Conservation (phyloP, 2,888 invertebrate genomes). For the Neoascia interrupta region DNA sequence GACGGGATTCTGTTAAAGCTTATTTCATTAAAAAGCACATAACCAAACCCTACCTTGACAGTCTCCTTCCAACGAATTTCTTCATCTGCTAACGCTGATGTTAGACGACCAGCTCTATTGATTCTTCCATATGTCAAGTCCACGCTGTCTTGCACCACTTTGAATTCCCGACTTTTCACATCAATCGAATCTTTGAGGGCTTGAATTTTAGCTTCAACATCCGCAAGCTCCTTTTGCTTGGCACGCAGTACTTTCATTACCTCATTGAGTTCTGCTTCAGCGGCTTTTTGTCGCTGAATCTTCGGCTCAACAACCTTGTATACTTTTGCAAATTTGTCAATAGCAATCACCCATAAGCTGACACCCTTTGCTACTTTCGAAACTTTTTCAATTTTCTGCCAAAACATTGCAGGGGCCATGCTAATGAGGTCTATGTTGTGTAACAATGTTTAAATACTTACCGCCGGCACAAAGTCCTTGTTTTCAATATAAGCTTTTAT, state of each 20-base stretch:
- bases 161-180: constrained; percentile 87
- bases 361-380: constrained; percentile 94
- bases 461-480: constrained; percentile 91
- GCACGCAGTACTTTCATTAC: constrained; percentile 88
- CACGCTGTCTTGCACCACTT: constrained; percentile 87
- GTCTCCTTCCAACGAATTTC: constrained; percentile 90
- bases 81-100: constrained; percentile 92
- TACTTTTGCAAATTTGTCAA: constrained; percentile 93
- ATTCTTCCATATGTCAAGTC: constrained; percentile 89
- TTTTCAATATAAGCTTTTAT: constrained; percentile 90
- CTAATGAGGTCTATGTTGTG: not conserved
- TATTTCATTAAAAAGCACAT: not conserved
- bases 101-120: constrained; percentile 90
- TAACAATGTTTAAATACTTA: constrained; percentile 71
- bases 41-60: constrained; percentile 79
- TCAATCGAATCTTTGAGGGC: constrained; percentile 83
- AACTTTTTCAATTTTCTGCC: constrained; percentile 87
- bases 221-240: constrained; percentile 90
- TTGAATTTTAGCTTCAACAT: constrained; percentile 86
- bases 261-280: constrained; percentile 87
- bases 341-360: constrained; percentile 95
- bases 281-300: constrained; percentile 87
- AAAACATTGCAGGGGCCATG: not conserved
- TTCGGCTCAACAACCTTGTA: constrained; percentile 94
- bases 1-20: not conserved